These are phyloP conservation scores for Pimpla rufipes DNA, from an alignment of 2,888 invertebrate genomes.

Conservation along the genomic window DNA sequence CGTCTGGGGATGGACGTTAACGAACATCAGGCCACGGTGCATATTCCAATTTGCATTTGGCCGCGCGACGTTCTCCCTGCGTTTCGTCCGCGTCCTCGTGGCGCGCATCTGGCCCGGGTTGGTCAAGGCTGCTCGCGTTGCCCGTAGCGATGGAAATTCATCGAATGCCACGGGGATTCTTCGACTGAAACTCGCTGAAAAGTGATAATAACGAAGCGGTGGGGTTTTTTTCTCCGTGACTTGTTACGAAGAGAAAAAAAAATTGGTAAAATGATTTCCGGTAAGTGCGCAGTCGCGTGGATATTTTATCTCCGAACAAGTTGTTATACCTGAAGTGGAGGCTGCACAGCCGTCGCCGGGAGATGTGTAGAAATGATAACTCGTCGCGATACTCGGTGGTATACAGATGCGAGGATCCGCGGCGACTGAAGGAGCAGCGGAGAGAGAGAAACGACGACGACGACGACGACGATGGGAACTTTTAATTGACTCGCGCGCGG, in stretches of 20 bases:
- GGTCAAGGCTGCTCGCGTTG: background rate
- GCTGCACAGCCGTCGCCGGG: constrained; percentile 53
- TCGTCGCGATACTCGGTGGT: constrained; percentile 18
- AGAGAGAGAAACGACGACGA: background rate
- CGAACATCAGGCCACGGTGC: constrained; percentile 71
- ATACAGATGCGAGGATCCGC: constrained; percentile 10
- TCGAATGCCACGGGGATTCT: background rate
- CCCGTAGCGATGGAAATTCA: background rate
- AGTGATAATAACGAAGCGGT: background rate
- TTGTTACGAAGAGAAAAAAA: background rate
- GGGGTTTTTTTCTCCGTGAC: background rate
- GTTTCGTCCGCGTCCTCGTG: constrained; percentile 16
- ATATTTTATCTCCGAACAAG: constrained; percentile 25
- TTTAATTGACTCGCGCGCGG: constrained; percentile 77
- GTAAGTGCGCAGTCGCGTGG: background rate
- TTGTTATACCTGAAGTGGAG: constrained; percentile 48
- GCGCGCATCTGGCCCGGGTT: constrained; percentile 4
- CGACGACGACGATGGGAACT: constrained; percentile 67
- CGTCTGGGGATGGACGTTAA: constrained; percentile 68
- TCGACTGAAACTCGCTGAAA: background rate
- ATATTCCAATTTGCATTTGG: constrained; percentile 74
- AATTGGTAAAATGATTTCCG: background rate
- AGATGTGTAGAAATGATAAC: constrained; percentile 38
- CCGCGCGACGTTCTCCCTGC: constrained; percentile 32
- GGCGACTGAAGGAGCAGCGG: background rate